These are phyloP conservation scores for Bos javanicus DNA, from an alignment of 2,113 vertebrate species.

Conservation along the genomic window DNA sequence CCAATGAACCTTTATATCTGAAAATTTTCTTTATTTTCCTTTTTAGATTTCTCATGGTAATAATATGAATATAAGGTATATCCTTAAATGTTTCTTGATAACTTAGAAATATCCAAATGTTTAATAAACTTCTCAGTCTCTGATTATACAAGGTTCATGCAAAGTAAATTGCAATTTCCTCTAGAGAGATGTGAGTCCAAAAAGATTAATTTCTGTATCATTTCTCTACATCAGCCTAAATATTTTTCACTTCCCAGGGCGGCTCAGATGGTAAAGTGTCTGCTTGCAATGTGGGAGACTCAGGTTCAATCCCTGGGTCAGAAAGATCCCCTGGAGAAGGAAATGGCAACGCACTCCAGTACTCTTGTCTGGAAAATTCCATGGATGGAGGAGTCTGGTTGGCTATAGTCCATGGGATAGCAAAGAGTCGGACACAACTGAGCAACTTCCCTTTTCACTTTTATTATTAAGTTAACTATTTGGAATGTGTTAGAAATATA, in stretches of 20 bases:
- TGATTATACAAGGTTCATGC: neutral
- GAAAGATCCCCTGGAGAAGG: neutral
- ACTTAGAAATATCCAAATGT: neutral
- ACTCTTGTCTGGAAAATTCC: neutral
- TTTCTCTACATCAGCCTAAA: neutral
- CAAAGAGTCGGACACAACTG: fast-evolving
- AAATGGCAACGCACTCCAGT: neutral
- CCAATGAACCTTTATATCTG: neutral
- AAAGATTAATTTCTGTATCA: neutral
- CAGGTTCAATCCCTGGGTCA: neutral
- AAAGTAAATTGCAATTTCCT: neutral
- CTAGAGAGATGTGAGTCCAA: neutral
- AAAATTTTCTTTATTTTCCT: neutral
- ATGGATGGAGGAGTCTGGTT: neutral
- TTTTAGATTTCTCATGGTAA: neutral
- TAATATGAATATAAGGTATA: neutral
- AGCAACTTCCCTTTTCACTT: neutral
- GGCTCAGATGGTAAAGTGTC: neutral
- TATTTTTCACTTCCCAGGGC: neutral
- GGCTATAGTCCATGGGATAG: neutral
- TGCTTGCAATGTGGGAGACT: neutral
- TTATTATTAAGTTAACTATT: neutral
- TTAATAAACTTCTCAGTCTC: neutral
- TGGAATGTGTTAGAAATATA: neutral
- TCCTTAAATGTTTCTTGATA: neutral